Base-by-base conservation (phyloP, 2,113 vertebrate genomes). In the Limanda limanda region DNA sequence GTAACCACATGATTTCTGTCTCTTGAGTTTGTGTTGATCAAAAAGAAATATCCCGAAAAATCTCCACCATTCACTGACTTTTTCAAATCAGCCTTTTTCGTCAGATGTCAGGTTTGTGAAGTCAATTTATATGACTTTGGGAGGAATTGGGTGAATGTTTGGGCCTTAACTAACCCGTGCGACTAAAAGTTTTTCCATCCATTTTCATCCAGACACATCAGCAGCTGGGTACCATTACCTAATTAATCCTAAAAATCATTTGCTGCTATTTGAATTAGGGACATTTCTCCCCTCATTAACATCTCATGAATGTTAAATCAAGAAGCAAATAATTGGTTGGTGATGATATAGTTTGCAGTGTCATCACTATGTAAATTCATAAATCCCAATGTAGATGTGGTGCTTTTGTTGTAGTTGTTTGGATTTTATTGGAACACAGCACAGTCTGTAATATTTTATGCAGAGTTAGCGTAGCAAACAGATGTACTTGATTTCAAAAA, bases 221-320 rank as follows among this genome's bases (percentile, higher is more conserved):
- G 74, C 87, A 90, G 87, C 89, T 89, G 83, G 52, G 18, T 15
- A 37, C 77, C 73, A 77, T 83, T 77, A 83, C 63, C 73, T 48
- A 80, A 90, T 90, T 84, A 83, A 58, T 82, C 18, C 68, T 40
- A 77, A 85, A 81, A 85, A 87, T 83, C 79, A 51, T 64, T 63
- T 60, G 75, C 81, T 85, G 87, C 73, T 78, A 85, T 89, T 71
- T 70, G 65, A 83, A 88, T 89, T 73, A 87, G 62, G 31, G 52
- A 5, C 55, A 86, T 84, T 84, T 84, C 83, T 84, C 78, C 86
- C 74, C 69, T 89, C 87, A 92, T 90, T 90, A 92, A 74, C 88
- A 85, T 90, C 85, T 91, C 85, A 91, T 93, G 85, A 92, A 93
- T 87, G 76, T 68, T 65, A 68, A 88, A 78, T 83, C 69, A 83